These are phyloP conservation scores for Plutomurus gul DNA, from an alignment of 1,140 invertebrate genomes.

Conservation along the genomic window DNA sequence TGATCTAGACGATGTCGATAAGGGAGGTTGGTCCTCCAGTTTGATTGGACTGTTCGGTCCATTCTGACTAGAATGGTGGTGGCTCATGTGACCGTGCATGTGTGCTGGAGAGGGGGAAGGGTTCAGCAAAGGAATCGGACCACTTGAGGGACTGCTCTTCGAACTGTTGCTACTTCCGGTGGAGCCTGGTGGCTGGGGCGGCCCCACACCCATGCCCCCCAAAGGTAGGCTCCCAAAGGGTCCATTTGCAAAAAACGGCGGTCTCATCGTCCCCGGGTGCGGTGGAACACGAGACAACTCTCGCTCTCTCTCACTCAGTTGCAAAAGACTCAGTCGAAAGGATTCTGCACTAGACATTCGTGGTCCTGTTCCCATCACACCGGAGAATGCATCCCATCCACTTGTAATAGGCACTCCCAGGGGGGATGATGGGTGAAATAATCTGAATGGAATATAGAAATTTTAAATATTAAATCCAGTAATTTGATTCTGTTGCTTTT, in stretches of 20 bases:
- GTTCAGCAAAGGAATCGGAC: slow-evolving; percentile 44
- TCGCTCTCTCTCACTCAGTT: slow-evolving; percentile 47
- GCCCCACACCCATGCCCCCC: slow-evolving; percentile 9
- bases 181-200: not conserved
- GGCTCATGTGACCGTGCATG: slow-evolving; percentile 14
- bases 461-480: no score
- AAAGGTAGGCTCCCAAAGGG: slow-evolving; percentile 42
- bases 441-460: no score
- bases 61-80: slow-evolving; percentile 53
- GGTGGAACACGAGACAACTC: slow-evolving; percentile 35
- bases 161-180: slow-evolving; percentile 25
- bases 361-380: slow-evolving; percentile 31
- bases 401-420: slow-evolving; percentile 36
- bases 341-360: slow-evolving; percentile 40
- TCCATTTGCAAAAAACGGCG: slow-evolving; percentile 42
- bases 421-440: slow-evolving; percentile 46
- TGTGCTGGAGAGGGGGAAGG: slow-evolving; percentile 22
- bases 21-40: not conserved
- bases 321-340: slow-evolving; percentile 48
- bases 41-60: slow-evolving; percentile 49
- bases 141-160: slow-evolving; percentile 31
- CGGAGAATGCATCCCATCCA: slow-evolving; percentile 49
- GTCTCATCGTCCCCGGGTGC: slow-evolving; percentile 14
- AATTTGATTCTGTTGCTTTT: no score
- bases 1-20: not conserved